Conservation (phyloP, 2,113 vertebrate species). For the Oncorhynchus keta region DNA sequence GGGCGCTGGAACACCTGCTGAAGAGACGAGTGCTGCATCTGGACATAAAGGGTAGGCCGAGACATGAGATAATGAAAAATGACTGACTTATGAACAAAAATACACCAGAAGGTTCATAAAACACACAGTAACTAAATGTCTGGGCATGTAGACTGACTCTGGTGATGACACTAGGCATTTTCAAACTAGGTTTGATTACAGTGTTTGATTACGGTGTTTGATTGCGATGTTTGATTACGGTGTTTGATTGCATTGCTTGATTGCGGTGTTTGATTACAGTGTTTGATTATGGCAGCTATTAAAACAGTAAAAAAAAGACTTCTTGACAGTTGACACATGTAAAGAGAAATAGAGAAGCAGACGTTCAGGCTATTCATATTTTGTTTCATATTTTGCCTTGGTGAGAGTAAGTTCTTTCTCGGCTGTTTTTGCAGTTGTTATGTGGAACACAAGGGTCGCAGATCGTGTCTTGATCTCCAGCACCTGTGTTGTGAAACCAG, state of each 20-base stretch:
- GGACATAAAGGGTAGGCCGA: slow-evolving; percentile 88
- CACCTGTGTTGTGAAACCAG: slow-evolving; percentile 69
- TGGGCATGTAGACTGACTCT: neutral
- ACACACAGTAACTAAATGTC: neutral
- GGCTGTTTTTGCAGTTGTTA: slow-evolving; percentile 43
- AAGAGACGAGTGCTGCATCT: slow-evolving; percentile 84
- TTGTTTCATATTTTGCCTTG: neutral
- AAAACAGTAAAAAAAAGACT: too few species aligned
- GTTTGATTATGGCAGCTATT: neutral
- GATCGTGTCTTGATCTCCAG: slow-evolving; percentile 45
- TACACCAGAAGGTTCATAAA: neutral
- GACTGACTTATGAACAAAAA: neutral
- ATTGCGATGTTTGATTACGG: neutral
- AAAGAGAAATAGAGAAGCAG: neutral
- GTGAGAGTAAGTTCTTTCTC: slow-evolving; percentile 2
- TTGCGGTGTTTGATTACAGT: neutral
- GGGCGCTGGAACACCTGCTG: slow-evolving; percentile 84
- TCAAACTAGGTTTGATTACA: neutral
- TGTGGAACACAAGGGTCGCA: slow-evolving; percentile 55
- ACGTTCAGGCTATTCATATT: neutral
- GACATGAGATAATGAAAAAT: neutral
- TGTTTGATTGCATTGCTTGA: too few species aligned
- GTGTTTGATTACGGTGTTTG: neutral
- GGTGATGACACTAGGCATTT: neutral
- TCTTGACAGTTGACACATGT: neutral